Evolutionary conservation across 2,113 vertebrate genomes (phyloP).

Genomic region (Sakesphorus luctuosus): DNA sequence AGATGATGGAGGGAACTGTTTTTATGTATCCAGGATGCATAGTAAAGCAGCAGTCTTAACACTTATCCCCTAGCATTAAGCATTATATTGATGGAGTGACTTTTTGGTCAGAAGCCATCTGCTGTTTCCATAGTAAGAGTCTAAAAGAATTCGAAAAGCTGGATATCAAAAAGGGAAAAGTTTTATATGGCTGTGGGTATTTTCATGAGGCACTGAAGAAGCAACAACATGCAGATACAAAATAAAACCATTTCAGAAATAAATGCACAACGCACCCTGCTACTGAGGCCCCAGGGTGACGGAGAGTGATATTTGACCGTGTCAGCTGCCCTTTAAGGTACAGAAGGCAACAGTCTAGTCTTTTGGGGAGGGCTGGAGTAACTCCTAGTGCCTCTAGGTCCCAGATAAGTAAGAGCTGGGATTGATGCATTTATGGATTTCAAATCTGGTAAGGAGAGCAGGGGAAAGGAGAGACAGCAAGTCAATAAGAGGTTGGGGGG

Average conservation of each 20-base stretch:
- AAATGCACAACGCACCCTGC: background rate
- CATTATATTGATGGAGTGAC: constrained; percentile 45
- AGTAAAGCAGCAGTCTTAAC: constrained; percentile 19
- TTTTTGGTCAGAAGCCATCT: constrained; percentile 63
- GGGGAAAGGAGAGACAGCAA: background rate
- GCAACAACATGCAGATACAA: background rate
- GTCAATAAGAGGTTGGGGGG: background rate
- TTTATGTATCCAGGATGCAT: constrained; percentile 24
- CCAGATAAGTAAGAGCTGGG: background rate
- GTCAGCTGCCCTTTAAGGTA: background rate
- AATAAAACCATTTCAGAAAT: background rate
- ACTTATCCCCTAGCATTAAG: constrained; percentile 29
- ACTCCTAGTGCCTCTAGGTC: background rate
- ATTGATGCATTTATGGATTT: background rate
- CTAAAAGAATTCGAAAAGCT: constrained; percentile 42
- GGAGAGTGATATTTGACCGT: background rate
- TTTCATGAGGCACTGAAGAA: background rate
- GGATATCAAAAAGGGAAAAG: background rate
- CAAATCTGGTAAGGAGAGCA: background rate
- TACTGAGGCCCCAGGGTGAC: background rate
- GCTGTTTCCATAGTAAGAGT: constrained; percentile 7
- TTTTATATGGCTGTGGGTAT: background rate
- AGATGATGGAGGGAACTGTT: constrained; percentile 34
- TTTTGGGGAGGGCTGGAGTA: background rate
- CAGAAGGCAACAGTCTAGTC: background rate